Base-by-base conservation (phyloP, 2,113 vertebrate genomes). In the Sylvia atricapilla region DNA sequence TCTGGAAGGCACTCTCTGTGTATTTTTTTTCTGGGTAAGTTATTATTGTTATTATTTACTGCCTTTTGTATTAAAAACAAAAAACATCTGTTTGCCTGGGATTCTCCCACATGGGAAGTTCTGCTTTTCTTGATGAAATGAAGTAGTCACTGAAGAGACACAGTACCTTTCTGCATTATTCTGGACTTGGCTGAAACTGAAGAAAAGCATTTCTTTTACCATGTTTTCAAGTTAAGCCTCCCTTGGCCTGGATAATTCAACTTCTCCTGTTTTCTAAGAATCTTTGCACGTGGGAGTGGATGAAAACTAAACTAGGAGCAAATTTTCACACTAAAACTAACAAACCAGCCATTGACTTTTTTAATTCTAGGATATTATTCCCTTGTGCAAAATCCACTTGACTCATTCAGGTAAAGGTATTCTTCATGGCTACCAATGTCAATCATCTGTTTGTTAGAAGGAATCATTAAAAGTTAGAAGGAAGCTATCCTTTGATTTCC, bases 121-220 rank as follows among this genome's bases (percentile, higher is more conserved):
- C 30, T 60, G 22, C 37, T 88, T 96, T 84, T 89, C 55, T n/a
- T 82, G 59, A 87, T 58, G 58, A 89, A 90, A 94, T 84, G 58
- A 85, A 94, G 91, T 67, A 84, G 46, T 56, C 49, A 64, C 28
- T 79, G 80, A 91, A 86, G 82, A 93, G 46, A 76, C 19, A 37
- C 7, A 56, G 17, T 60, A 62, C 58, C 35, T 66, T 76, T 85
- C 56, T 86, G 53, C 4, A 9, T 79, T 87, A 58, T 33, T 79
- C 52, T 50, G 55, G 27, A 84, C 53, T 69, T 77, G 24, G 50
- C 9, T 70, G 46, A 60, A 78, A 86, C 22, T 86, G 35, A 13
- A 93, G 33, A 74, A 82, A 74, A 43, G 12, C 35, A 46, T 41
- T 78, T 59, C 15, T 89, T 87, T 67, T 68, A 59, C 20, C 35